Percentiles rank a stretch among this genome's conserved stretches.
These are phyloP conservation scores for Cecropterus lyciades DNA, from an alignment of 1,140 invertebrate species.

Conservation along the genomic window DNA sequence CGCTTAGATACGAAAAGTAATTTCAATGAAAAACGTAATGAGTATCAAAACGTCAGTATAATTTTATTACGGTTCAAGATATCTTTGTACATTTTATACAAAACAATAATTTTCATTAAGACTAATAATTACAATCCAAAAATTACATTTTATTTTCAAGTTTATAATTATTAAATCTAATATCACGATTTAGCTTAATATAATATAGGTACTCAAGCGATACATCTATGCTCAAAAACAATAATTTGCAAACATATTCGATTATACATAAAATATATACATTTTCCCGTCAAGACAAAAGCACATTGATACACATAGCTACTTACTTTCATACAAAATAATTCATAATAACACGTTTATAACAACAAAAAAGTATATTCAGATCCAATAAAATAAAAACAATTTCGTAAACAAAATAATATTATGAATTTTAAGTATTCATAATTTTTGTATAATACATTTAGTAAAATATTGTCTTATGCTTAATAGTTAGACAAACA, in stretches of 20 bases:
- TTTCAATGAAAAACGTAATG: slow-evolving; percentile 69
- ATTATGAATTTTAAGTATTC: background rate
- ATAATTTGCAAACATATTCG: slow-evolving; percentile 69
- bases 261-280: slow-evolving; percentile 44
- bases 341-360: slow-evolving; percentile 12
- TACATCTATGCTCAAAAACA: slow-evolving; percentile 65
- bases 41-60: slow-evolving; percentile 84
- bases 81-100: slow-evolving; percentile 84
- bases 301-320: slow-evolving; percentile 32
- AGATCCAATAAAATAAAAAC: background rate
- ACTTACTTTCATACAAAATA: slow-evolving; percentile 11
- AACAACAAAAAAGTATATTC: slow-evolving; percentile 19
- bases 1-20: slow-evolving; percentile 26
- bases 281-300: slow-evolving; percentile 32
- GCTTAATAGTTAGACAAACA: slow-evolving; percentile 12
- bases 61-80: slow-evolving; percentile 81
- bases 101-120: slow-evolving; percentile 81
- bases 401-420: background rate
- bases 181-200: slow-evolving; percentile 84
- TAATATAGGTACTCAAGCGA: slow-evolving; percentile 73
- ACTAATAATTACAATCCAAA: slow-evolving; percentile 84
- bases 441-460: slow-evolving; percentile 21
- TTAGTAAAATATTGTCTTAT: slow-evolving; percentile 16
- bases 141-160: slow-evolving; percentile 81
- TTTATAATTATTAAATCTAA: slow-evolving; percentile 82